Base-by-base conservation (phyloP, 2,888 invertebrate species). In the Theretra japonica region DNA sequence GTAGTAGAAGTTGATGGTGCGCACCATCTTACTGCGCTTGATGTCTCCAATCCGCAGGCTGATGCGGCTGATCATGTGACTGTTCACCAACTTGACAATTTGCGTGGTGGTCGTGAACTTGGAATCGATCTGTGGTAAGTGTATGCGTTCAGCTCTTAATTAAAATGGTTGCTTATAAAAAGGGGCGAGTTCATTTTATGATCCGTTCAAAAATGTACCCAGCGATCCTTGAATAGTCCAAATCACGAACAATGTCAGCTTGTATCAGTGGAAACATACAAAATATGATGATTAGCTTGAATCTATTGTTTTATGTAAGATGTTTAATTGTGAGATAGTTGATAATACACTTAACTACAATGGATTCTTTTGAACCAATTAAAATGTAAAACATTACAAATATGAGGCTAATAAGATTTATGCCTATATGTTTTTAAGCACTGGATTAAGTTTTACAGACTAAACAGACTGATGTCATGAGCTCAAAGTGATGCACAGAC, bases 41-140 rank as follows among this genome's bases (percentile, higher is more conserved):
- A 99, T 95, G 89, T 99, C 99, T 11, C 98, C 98, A 83, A 99
- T 98, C 72, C 99, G 96, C 59, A 99, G 95, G 56, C 97, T 97
- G 79, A 99, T 98, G 86, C 98, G 97, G 82, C 98, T 98, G 79
- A 99, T 99, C 80, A 98, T 99, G 89, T 99, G 98, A 85, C 98
- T 98, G 80, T 98, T 98, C 59, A 98, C 97, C 77, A 99, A 94
- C 91, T 99, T 99, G 70, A 99, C 98, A 76, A 99, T 99, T 94
- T 99, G 99, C 0, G 99, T 99, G 15, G 98, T 99, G 1, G 99
- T 99, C 4, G 99, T 99, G 91, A 98, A 99, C 93, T 99, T 98
- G 1, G 99, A 98, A 94, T 99, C 99, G 74, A 97, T 96, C 95
- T 96, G 89, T 75, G 50, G 25, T 23, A 50, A 71, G 53, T 56